phyloP scores from a whole-genome alignment of 2,797 vertebrate species.

The Benthosema pterotum region DNA sequence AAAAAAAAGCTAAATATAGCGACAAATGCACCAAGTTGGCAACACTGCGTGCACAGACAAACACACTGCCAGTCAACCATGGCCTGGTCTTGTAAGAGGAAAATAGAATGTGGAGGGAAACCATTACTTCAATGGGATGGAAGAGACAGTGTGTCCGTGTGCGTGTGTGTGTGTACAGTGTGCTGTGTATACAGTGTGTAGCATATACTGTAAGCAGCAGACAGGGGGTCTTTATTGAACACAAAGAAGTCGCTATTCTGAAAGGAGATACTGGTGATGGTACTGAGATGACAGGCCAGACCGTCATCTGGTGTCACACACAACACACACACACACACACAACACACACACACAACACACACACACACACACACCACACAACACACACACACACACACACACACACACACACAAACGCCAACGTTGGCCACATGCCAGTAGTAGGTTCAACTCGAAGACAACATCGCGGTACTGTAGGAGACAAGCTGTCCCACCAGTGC shows the following conservation, averaged over 20 bases:
- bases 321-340: too few species aligned
- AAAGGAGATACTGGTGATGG: constrained; percentile 57
- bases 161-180: constrained; percentile 5
- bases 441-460: constrained; percentile 51
- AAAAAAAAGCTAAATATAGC: too few species aligned
- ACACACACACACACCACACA: too few species aligned
- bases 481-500: background rate
- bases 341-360: too few species aligned
- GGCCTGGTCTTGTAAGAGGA: constrained; percentile 18
- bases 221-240: constrained; percentile 46
- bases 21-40: too few species aligned
- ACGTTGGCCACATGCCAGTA: constrained; percentile 60
- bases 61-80: constrained; percentile 6
- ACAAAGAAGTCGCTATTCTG: constrained; percentile 59
- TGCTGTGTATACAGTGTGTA: constrained; percentile 18
- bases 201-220: constrained; percentile 19
- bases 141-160: background rate
- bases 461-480: constrained; percentile 7
- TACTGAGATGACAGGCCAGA: constrained; percentile 57
- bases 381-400: constrained; percentile 23
- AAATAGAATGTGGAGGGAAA: constrained; percentile 2
- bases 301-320: constrained; percentile 68
- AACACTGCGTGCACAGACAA: too few species aligned
- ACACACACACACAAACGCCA: constrained; percentile 6
- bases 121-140: background rate